Conservation (phyloP, 1,140 invertebrate genomes). For the Nylanderia fulva region DNA sequence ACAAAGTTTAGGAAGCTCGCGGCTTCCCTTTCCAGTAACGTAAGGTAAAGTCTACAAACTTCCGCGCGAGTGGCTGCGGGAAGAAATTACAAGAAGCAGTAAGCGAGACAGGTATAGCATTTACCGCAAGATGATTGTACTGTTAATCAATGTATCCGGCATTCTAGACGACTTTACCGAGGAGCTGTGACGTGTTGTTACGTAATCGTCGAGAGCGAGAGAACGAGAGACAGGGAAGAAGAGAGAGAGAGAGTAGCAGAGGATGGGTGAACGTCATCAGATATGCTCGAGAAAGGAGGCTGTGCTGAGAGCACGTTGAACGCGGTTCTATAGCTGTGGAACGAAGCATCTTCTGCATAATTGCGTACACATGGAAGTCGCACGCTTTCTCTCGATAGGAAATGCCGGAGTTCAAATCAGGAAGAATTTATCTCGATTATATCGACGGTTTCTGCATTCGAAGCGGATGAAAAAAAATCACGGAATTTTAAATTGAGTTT, state of each 20-base stretch:
- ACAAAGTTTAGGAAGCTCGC: slow-evolving; percentile 52
- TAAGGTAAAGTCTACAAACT: slow-evolving; percentile 54
- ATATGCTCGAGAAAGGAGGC: slow-evolving; percentile 2
- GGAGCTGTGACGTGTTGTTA: neutral
- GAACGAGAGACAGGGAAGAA: neutral
- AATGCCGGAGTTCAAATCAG: neutral
- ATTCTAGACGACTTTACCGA: neutral
- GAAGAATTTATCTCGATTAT: neutral
- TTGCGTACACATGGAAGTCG: slow-evolving; percentile 4
- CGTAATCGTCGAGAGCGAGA: neutral
- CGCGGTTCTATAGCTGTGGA: neutral
- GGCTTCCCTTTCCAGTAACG: slow-evolving; percentile 19
- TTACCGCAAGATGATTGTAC: slow-evolving; percentile 38
- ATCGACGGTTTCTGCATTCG: neutral
- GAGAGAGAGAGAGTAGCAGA: neutral
- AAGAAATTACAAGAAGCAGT: slow-evolving; percentile 53
- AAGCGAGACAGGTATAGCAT: slow-evolving; percentile 41
- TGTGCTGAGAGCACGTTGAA: slow-evolving; percentile 8
- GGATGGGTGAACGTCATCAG: neutral
- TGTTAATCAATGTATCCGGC: slow-evolving; percentile 40
- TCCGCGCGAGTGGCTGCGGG: slow-evolving; percentile 19
- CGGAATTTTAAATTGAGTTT: neutral
- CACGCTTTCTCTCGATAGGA: slow-evolving; percentile 28
- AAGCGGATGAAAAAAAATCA: neutral
- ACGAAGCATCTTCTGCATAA: slow-evolving; percentile 26